These are phyloP conservation scores for Mormoops blainvillei DNA, from an alignment of 2,113 vertebrate species.

Conservation along the genomic window DNA sequence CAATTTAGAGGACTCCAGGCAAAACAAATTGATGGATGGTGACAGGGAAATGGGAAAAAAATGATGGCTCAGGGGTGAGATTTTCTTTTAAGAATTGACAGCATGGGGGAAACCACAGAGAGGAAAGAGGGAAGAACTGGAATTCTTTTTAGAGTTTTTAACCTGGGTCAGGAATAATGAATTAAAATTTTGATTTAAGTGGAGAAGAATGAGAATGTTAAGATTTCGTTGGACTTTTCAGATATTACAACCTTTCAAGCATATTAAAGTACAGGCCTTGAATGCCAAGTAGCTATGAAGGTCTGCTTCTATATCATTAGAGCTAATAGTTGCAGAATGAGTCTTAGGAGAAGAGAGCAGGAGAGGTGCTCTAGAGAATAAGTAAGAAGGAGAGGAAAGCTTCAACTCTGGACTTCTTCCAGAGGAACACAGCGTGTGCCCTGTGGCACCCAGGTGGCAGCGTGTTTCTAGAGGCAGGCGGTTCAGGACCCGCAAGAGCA, in stretches of 20 bases:
- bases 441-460: background rate
- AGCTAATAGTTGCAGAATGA: background rate
- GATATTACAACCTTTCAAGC: background rate
- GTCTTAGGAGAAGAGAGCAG: background rate
- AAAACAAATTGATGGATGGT: background rate
- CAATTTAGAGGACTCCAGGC: background rate
- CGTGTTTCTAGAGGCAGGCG: background rate
- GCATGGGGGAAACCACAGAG: background rate
- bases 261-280: background rate
- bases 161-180: background rate
- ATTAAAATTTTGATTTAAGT: background rate
- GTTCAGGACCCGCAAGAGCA: background rate
- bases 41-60: background rate
- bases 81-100: constrained; percentile 13
- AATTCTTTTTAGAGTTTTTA: constrained; percentile 15
- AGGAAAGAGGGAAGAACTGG: background rate
- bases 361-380: background rate
- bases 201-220: background rate
- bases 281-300: background rate
- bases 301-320: background rate
- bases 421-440: background rate
- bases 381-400: background rate
- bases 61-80: background rate
- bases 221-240: background rate
- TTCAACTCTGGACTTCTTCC: background rate